Evolutionary conservation across 2,888 invertebrate genomes (phyloP).

Genomic region (Caenorhabditis uteleia): DNA sequence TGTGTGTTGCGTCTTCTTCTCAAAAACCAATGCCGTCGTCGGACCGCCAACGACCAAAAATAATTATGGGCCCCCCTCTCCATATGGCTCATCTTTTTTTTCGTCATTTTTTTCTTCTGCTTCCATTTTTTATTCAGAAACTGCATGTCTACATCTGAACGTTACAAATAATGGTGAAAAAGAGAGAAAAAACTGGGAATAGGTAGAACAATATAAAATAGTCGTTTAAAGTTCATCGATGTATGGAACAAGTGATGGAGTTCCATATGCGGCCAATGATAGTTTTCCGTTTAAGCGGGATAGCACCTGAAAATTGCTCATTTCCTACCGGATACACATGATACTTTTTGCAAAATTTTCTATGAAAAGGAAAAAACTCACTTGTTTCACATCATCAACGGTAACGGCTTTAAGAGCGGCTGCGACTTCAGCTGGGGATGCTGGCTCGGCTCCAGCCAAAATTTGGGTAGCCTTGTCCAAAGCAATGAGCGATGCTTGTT

Average conservation of each 20-base stretch:
- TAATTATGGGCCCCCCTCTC: too few species aligned
- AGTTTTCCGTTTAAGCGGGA: conserved; percentile 55
- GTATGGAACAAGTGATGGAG: conserved; percentile 58
- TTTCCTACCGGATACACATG: too few species aligned
- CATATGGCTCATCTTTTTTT: too few species aligned
- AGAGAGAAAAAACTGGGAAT: conserved; percentile 4
- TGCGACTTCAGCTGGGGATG: conserved; percentile 57
- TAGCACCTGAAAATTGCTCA: conserved; percentile 53
- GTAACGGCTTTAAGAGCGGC: conserved; percentile 50
- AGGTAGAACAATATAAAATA: background rate
- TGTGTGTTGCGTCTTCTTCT: too few species aligned
- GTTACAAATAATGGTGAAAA: conserved; percentile 9
- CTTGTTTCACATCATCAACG: conserved; percentile 61
- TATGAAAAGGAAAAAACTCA: too few species aligned
- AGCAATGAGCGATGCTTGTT: conserved; percentile 35
- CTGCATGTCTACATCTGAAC: conserved; percentile 10
- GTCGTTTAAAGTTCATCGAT: conserved; percentile 57
- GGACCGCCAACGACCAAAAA: too few species aligned
- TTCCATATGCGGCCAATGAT: conserved; percentile 59
- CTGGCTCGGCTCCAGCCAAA: conserved; percentile 48
- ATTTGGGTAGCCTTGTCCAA: conserved; percentile 57
- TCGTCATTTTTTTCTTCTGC: background rate
- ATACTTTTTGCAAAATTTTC: background rate
- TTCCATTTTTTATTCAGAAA: conserved; percentile 22
- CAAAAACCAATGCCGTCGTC: too few species aligned